Conservation (phyloP, 2,888 invertebrate species). For the Alcis repandata region DNA sequence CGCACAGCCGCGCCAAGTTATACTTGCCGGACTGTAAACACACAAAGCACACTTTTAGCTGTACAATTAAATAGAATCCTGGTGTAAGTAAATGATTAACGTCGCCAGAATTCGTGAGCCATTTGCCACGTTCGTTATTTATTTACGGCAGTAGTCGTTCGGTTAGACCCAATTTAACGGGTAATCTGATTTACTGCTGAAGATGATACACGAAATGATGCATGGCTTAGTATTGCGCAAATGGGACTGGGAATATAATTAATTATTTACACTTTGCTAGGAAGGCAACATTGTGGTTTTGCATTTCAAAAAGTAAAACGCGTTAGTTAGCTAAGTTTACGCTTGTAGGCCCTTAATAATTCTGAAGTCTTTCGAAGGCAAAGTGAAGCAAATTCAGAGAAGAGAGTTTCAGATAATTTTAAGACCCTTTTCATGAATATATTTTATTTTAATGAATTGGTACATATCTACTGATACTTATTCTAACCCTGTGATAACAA, state of each 20-base stretch:
- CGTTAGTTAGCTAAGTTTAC: too few species aligned
- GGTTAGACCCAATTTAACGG: constrained; percentile 73
- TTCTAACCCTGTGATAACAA: too few species aligned
- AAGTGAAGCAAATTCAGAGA: too few species aligned
- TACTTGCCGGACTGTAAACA: too few species aligned
- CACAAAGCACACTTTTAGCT: too few species aligned
- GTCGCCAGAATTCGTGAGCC: constrained; percentile 73
- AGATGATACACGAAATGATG: constrained; percentile 48
- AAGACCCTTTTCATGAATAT: too few species aligned
- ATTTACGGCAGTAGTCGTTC: constrained; percentile 74
- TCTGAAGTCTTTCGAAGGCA: too few species aligned
- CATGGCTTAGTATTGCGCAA: constrained; percentile 38
- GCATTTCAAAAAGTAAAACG: neutral
- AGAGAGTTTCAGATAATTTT: too few species aligned
- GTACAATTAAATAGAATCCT: constrained; percentile 3
- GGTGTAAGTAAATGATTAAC: constrained; percentile 59
- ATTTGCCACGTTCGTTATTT: constrained; percentile 74
- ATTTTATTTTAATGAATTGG: too few species aligned
- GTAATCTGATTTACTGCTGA: constrained; percentile 74
- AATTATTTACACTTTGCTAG: constrained; percentile 12
- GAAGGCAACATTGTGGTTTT: neutral
- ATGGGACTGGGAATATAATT: constrained; percentile 33
- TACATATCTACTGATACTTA: too few species aligned
- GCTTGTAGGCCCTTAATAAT: too few species aligned
- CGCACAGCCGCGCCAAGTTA: too few species aligned